phyloP scores from a whole-genome alignment of 2,888 invertebrate species.

The Philaethria dido region DNA sequence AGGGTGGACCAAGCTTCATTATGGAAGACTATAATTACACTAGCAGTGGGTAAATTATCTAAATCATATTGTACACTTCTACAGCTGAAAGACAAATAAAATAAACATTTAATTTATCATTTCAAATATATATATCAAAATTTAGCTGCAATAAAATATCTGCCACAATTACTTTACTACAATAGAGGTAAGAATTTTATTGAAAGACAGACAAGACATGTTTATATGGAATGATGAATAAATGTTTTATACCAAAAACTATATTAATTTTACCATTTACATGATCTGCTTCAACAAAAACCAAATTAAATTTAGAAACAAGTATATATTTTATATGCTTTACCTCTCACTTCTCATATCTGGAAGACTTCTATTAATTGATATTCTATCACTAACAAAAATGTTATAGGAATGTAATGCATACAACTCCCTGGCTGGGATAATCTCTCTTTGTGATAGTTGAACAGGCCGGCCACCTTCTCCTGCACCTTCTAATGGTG shows the following conservation, averaged over 20 bases:
- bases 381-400: conserved; percentile 93
- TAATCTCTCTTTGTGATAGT: conserved; percentile 88
- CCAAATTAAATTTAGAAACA: conserved; percentile 12
- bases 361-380: conserved; percentile 91
- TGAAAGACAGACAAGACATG: no score
- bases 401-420: conserved; percentile 94
- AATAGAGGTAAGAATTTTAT: no score
- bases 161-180: no score
- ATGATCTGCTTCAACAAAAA: no score
- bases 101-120: no score
- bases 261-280: no score
- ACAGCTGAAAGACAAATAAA: conserved; percentile 61
- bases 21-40: conserved; percentile 98
- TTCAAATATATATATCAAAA: no score
- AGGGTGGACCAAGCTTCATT: conserved; percentile 99
- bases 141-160: no score
- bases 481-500: conserved; percentile 89
- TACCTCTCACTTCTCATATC: conserved; percentile 93
- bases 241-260: no score
- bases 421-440: conserved; percentile 91
- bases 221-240: no score
- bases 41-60: conserved; percentile 91
- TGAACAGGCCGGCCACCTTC: conserved; percentile 91
- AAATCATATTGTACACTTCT: conserved; percentile 65
- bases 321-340: conserved; percentile 28